Evolutionary conservation across 1,140 invertebrate genomes (phyloP), one percentile per base, ranked within the genome.

Genomic region (Camponotus floridanus): DNA sequence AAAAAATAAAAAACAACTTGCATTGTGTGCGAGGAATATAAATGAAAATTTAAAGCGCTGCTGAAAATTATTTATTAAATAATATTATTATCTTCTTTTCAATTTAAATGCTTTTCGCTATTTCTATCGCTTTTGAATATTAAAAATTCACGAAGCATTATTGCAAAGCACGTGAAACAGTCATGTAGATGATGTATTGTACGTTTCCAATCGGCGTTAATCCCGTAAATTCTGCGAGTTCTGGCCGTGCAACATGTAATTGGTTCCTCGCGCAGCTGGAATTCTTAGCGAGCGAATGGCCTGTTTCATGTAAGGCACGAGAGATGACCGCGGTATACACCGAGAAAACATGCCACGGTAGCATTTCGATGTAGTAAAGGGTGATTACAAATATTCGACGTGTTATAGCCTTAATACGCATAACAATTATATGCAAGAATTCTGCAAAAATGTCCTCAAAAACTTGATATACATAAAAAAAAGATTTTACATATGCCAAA

Each of bases 261-360:
- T 86, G 76, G 48, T 85, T 85, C 48, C 73, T 81, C 74, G 84
- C 64, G 55, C 85, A 70, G 51, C 76, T 81, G 76, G 76, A 76
- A 86, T 80, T 81, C 76, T 33, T 45, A n/a, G 65, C 76, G 65
- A 86, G 76, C 76, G 57, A 79, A 31, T 80, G 85, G 55, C 39
- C 65, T 64, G 67, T 86, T 80, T 86, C 85, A 86, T 51, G 85
- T 61, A 61, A 61, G 64, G 6, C 67, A 86, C 55, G 65, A 67
- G 62, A 55, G 64, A 62, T 62, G 85, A 86, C 76, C 62, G 62
- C 26, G 76, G 39, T 15, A 67, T 86, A 86, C 76, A 59, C 15
- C 42, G 55, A 67, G 83, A 55, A 73, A 83, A 83, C 55, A 83
- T 61, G 51, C 79, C 36, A 67, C 26, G 33, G 55, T 55, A 71